A percentile compares a stretch with the other conserved stretches of the same genome.
phyloP scores from a whole-genome alignment of 2,888 invertebrate genomes.

The Hermaeophaga mercurialis region DNA sequence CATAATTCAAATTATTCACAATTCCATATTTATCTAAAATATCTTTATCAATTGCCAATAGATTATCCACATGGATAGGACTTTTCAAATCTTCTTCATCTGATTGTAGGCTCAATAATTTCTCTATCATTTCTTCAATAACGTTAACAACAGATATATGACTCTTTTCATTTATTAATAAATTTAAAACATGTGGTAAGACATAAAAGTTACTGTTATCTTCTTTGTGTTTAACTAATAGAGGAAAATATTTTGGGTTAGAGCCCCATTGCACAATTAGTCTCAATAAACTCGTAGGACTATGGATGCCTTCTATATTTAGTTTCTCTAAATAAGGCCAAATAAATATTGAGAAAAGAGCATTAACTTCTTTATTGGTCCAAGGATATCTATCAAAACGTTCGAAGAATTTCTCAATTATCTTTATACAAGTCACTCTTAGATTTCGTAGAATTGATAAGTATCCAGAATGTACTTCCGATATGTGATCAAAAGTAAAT shows the following conservation, averaged over 20 bases:
- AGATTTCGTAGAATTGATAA: constrained; percentile 69
- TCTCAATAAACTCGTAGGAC: constrained; percentile 80
- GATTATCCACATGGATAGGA: constrained; percentile 54
- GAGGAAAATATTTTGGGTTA: constrained; percentile 75
- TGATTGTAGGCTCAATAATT: constrained; percentile 69
- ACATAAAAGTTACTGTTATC: constrained; percentile 61
- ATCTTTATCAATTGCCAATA: constrained; percentile 51
- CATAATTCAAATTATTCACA: constrained; percentile 66
- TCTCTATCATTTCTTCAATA: constrained; percentile 77
- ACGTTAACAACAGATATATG: constrained; percentile 68
- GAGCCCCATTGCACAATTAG: constrained; percentile 81
- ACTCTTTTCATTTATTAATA: constrained; percentile 73
- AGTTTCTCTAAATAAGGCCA: constrained; percentile 81
- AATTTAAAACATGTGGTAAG: constrained; percentile 70
- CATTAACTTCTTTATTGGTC: constrained; percentile 70
- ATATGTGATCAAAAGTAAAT: constrained; percentile 63
- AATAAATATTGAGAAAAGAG: constrained; percentile 77
- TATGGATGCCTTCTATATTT: constrained; percentile 79
- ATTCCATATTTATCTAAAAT: constrained; percentile 49
- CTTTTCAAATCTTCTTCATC: constrained; percentile 61
- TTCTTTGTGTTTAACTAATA: constrained; percentile 67
- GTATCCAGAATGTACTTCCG: constrained; percentile 68
- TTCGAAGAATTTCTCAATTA: constrained; percentile 75
- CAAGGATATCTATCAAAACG: constrained; percentile 80
- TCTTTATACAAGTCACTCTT: constrained; percentile 65